These are phyloP conservation scores for Crypturellus tataupa DNA, from an alignment of 2,797 vertebrate genomes.

Conservation along the genomic window DNA sequence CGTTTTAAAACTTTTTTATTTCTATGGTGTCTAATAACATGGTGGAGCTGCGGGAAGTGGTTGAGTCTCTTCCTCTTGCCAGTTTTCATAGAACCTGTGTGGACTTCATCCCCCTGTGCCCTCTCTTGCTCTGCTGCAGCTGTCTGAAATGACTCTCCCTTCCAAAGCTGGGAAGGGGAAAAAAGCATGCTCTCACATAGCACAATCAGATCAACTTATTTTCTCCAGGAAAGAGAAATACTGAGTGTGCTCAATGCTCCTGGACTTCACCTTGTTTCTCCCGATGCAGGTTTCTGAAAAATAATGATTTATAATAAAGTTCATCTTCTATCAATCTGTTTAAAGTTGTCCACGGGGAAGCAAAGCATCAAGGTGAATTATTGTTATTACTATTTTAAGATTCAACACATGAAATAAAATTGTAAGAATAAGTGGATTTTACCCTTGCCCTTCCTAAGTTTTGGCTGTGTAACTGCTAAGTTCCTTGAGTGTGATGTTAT, in stretches of 20 bases:
- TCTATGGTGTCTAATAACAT: neutral
- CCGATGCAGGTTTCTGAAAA: neutral
- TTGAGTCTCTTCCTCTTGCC: neutral
- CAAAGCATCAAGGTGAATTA: neutral
- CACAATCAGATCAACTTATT: neutral
- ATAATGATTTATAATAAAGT: neutral
- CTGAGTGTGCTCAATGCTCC: neutral
- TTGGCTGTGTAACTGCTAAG: neutral
- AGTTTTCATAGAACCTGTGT: neutral
- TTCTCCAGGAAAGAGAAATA: neutral
- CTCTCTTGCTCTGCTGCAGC: neutral
- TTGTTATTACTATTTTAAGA: neutral
- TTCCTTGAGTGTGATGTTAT: neutral
- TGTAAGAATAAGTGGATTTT: neutral
- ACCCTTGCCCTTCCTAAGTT: neutral
- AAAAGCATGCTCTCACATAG: neutral
- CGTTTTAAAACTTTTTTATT: too few relatives aligned
- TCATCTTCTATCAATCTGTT: neutral
- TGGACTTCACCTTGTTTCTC: neutral
- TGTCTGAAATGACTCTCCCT: neutral
- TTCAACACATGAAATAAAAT: neutral
- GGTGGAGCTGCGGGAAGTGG: neutral
- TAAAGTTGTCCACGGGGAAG: neutral
- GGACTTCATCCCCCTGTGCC: neutral
- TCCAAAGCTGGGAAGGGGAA: neutral